A percentile compares a stretch with the other conserved stretches of the same genome.
Conservation (phyloP, 2,113 vertebrate species). For the Scytalopus superciliaris region DNA sequence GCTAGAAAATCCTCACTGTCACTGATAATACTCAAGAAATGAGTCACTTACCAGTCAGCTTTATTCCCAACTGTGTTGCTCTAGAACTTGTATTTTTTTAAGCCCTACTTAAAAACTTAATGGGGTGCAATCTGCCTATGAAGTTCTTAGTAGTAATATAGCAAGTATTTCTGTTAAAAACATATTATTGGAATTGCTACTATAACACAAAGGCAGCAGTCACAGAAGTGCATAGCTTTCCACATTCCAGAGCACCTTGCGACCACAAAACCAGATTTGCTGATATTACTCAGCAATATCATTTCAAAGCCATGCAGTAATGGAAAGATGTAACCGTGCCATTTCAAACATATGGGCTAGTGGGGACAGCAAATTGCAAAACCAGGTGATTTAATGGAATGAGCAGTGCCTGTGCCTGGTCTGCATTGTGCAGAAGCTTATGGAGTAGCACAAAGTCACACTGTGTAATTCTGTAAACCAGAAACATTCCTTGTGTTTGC, state of each 20-base stretch:
- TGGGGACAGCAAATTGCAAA: neutral
- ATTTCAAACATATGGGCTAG: neutral
- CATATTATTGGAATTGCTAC: neutral
- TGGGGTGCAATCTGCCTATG: neutral
- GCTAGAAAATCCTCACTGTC: neutral
- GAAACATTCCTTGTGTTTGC: neutral
- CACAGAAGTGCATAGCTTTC: neutral
- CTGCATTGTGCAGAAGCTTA: neutral
- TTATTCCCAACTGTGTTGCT: neutral
- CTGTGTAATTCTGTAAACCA: neutral
- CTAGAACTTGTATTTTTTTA: neutral
- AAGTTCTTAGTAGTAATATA: neutral
- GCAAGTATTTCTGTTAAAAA: neutral
- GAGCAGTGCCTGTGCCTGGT: neutral
- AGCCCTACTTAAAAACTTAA: neutral
- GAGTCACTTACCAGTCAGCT: neutral
- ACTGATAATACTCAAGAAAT: neutral
- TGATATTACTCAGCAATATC: neutral
- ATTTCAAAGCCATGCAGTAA: neutral
- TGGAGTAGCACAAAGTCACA: neutral
- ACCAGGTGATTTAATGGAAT: neutral
- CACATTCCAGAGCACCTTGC: neutral
- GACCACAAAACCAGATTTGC: neutral
- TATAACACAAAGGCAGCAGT: neutral
- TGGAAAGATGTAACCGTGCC: constrained; percentile 14